These are phyloP conservation scores for Megaceryle torquata DNA, from an alignment of 2,113 vertebrate species.

Conservation along the genomic window DNA sequence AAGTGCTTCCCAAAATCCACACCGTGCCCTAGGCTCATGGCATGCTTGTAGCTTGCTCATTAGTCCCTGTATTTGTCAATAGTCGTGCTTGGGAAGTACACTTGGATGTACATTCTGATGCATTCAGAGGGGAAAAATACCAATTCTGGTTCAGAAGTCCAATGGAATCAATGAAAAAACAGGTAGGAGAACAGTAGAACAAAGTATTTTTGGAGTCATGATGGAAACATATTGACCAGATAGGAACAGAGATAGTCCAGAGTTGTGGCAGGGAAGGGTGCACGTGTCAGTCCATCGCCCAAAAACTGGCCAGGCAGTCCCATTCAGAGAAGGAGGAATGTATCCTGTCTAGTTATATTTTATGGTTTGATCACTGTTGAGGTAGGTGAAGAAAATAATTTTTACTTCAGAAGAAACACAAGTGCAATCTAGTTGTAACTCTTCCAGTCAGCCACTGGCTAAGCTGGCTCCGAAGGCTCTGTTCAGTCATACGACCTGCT, in stretches of 20 bases:
- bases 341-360: neutral
- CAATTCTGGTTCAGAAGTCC: neutral
- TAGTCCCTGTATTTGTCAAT: neutral
- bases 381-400: neutral
- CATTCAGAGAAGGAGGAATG: neutral
- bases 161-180: neutral
- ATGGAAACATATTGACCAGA: neutral
- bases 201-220: neutral
- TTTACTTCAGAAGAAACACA: neutral
- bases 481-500: neutral
- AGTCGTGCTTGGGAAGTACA: neutral
- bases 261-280: neutral
- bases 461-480: neutral
- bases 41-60: neutral
- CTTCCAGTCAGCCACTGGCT: neutral
- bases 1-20: neutral
- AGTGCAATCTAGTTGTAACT: neutral
- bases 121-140: neutral
- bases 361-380: neutral
- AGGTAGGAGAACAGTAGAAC: neutral
- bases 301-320: neutral
- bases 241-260: neutral
- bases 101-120: neutral
- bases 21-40: neutral
- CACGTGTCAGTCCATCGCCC: neutral